Percentiles rank a stretch among this genome's conserved stretches.
Conservation (phyloP, 2,113 vertebrate genomes). For the Actenoides hombroni region DNA sequence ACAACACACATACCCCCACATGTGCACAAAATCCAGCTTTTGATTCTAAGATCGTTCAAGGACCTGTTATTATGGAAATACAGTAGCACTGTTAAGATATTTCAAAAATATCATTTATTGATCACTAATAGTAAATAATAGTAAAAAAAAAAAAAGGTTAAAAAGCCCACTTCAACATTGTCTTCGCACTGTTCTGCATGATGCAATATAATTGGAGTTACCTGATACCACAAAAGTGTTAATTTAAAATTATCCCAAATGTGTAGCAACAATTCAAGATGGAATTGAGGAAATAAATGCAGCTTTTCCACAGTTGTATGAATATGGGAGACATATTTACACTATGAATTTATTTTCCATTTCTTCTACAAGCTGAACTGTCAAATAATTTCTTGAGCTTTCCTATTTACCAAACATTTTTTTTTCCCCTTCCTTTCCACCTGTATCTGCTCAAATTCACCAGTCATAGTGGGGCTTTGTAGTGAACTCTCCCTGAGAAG, state of each 20-base stretch:
- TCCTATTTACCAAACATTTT: neutral
- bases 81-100: neutral
- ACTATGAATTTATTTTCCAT: neutral
- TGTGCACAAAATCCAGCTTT: neutral
- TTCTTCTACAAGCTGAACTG: constrained; percentile 8
- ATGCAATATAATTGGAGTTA: neutral
- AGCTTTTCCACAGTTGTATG: neutral
- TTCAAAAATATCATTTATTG: neutral
- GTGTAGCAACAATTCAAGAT: neutral
- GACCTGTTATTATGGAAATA: neutral
- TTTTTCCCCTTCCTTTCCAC: neutral
- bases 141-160: no score
- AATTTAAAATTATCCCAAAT: neutral
- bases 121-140: neutral
- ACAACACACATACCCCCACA: neutral
- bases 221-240: neutral
- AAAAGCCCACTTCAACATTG: neutral
- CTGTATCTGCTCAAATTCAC: constrained; percentile 48
- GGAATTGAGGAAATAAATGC: constrained; percentile 8
- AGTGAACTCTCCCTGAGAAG: constrained; percentile 42
- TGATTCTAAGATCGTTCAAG: neutral
- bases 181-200: neutral
- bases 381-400: constrained; percentile 32
- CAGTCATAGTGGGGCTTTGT: constrained; percentile 21
- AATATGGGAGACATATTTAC: neutral